These are phyloP conservation scores for Platycnemis pennipes DNA, from an alignment of 2,888 invertebrate species.

Conservation along the genomic window DNA sequence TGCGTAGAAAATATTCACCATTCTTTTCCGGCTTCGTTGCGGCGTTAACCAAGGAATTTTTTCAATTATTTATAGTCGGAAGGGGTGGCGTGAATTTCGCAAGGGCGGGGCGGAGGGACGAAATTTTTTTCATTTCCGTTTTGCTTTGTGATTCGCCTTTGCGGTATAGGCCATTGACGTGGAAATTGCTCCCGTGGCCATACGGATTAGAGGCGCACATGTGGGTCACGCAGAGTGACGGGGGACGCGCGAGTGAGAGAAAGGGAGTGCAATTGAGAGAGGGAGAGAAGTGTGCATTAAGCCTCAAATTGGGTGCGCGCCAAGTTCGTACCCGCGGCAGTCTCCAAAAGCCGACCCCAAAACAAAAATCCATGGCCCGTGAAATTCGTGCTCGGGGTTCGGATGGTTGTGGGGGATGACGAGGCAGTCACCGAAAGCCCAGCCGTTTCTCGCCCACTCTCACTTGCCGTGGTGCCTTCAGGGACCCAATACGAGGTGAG, in stretches of 20 bases:
- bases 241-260: neutral
- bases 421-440: slow-evolving; percentile 2
- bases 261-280: no score
- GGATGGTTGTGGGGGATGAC: neutral
- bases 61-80: neutral
- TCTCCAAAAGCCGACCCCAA: slow-evolving; percentile 53
- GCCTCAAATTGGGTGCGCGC: slow-evolving; percentile 48
- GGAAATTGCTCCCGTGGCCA: slow-evolving; percentile 43
- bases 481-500: no score
- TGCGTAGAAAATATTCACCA: neutral
- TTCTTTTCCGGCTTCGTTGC: slow-evolving; percentile 16
- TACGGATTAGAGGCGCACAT: slow-evolving; percentile 49
- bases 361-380: slow-evolving; percentile 50
- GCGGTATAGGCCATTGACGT: slow-evolving; percentile 44
- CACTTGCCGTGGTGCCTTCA: no score
- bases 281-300: slow-evolving; percentile 42
- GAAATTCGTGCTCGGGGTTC: slow-evolving; percentile 14
- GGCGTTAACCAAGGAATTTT: neutral
- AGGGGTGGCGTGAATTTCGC: neutral
- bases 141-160: slow-evolving; percentile 42
- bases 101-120: neutral
- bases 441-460: neutral
- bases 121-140: neutral
- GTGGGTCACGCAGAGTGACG: slow-evolving; percentile 57
- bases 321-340: slow-evolving; percentile 52